These are phyloP conservation scores for Phasianus colchicus DNA, from an alignment of 2,113 vertebrate species.

Conservation along the genomic window DNA sequence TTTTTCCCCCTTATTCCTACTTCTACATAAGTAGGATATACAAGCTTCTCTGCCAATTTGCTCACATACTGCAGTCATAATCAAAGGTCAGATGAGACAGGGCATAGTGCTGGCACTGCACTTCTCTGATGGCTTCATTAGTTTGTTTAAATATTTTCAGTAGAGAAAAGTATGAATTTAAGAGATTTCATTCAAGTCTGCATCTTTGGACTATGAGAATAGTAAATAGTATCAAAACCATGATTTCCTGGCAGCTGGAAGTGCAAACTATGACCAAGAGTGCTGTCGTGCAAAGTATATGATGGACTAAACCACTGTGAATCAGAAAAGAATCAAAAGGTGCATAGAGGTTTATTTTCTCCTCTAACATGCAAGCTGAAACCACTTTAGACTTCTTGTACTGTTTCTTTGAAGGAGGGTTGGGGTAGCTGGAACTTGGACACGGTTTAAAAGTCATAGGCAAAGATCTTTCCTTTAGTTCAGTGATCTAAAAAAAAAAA, in stretches of 20 bases:
- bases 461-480: not conserved
- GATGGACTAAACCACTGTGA: not conserved
- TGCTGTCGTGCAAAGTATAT: not conserved
- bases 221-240: not conserved
- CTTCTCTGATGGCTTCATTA: not conserved
- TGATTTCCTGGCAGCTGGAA: not conserved
- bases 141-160: too few relatives aligned
- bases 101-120: not conserved
- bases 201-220: not conserved
- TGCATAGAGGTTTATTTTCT: not conserved
- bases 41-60: not conserved
- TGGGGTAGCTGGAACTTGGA: not conserved
- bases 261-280: not conserved
- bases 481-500: too few relatives aligned
- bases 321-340: not conserved
- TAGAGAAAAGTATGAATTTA: too few relatives aligned
- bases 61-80: not conserved
- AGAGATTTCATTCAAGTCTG: not conserved
- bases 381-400: not conserved
- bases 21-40: not conserved
- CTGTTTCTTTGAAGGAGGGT: not conserved
- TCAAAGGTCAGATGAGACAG: not conserved
- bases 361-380: not conserved
- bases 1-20: not conserved
- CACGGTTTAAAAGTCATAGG: not conserved